Percentiles rank a stretch among this genome's conserved stretches.
Evolutionary conservation across 2,888 invertebrate species (phyloP).

Genomic region (Eurytoma californica): DNA sequence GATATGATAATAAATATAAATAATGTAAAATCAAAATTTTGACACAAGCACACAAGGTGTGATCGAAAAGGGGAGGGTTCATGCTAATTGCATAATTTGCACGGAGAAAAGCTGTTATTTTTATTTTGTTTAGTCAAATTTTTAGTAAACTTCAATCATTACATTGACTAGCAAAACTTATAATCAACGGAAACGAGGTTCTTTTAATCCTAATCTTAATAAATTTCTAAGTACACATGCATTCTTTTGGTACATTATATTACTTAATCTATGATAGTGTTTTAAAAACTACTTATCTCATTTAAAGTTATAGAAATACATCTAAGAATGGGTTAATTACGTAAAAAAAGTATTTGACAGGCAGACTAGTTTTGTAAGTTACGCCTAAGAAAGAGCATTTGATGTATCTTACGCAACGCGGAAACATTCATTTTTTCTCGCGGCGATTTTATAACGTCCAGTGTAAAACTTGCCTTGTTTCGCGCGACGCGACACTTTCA

Average conservation of each 20-base stretch:
- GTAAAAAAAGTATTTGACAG: neutral
- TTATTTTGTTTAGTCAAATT: constrained; percentile 1
- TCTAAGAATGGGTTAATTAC: neutral
- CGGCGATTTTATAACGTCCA: no score
- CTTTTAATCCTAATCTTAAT: no score
- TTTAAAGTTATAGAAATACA: neutral
- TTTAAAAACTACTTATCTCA: neutral
- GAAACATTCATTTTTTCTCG: no score
- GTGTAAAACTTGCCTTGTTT: no score
- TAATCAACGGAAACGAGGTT: no score
- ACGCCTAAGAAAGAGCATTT: neutral
- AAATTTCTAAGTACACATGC: neutral
- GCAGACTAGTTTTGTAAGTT: neutral
- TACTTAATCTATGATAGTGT: neutral
- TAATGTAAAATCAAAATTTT: constrained; percentile 10
- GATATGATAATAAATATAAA: neutral
- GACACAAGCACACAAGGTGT: constrained; percentile 26
- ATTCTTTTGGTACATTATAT: neutral
- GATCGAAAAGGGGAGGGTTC: constrained; percentile 5
- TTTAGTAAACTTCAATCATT: neutral
- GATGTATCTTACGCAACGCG: neutral
- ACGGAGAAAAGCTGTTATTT: constrained; percentile 36
- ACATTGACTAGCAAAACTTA: neutral
- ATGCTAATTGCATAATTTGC: constrained; percentile 32
- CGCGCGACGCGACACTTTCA: no score